These are phyloP conservation scores for Pristis pectinata DNA, from an alignment of 2,797 vertebrate genomes.

Conservation along the genomic window DNA sequence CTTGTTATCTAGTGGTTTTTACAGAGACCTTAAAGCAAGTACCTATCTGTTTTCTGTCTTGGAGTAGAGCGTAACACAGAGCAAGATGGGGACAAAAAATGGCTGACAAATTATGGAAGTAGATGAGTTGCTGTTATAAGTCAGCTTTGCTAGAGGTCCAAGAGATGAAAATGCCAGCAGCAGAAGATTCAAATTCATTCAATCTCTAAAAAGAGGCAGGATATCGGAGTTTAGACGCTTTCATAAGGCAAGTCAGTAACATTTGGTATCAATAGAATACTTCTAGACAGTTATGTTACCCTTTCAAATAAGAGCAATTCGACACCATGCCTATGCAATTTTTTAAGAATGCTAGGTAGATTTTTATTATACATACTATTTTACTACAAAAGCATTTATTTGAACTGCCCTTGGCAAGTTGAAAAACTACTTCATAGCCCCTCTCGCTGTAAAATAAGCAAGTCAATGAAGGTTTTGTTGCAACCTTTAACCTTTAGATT, in stretches of 20 bases:
- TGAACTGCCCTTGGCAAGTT: neutral
- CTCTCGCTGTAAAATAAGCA: neutral
- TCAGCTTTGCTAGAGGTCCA: neutral
- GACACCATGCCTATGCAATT: neutral
- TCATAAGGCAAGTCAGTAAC: neutral
- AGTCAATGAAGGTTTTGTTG: neutral
- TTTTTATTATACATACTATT: neutral
- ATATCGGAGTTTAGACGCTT: no score
- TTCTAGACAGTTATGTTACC: neutral
- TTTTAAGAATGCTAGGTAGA: neutral
- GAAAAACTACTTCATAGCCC: neutral
- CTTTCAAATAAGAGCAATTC: neutral
- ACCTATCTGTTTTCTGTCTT: neutral
- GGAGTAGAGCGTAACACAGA: neutral
- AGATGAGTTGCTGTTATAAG: neutral
- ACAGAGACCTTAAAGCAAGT: neutral
- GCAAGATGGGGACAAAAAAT: neutral
- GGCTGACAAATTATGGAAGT: neutral
- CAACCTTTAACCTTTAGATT: neutral
- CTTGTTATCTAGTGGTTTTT: neutral
- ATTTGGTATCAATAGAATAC: neutral
- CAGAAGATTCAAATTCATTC: neutral
- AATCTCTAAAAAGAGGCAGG: no score
- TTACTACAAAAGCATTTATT: neutral
- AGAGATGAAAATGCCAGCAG: neutral